Base-by-base conservation (phyloP, 2,797 vertebrate genomes). In the Cynodonichthys magdalenae region DNA sequence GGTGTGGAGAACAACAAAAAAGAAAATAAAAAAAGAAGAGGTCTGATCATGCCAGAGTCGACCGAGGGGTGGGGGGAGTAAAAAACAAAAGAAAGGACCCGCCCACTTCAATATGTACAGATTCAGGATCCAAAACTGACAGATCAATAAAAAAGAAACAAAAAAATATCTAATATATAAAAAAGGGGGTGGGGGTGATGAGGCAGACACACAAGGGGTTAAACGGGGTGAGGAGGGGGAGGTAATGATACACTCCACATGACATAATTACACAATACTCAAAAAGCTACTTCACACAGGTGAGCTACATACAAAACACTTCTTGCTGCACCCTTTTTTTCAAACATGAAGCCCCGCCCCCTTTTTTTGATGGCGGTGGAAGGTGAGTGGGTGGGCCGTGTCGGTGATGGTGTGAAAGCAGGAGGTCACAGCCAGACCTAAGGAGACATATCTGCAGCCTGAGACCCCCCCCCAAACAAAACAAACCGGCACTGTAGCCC, bases 381-480 rank as follows among this genome's bases (percentile, higher is more conserved):
- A 79, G 85, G 84, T 82, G 90, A 81, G 87, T 83, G 81, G 85
- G 87, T 81, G 85, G 82, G 86, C 89, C 86, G 90, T 89, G 83
- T 77, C 79, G n/a, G n/a, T 83, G 85, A 85, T 90, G 82, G 80
- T 84, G 87, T 92, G 89, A 90, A 87, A 89, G 85, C 85, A 86
- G 82, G 85, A 75, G 83, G 84, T 92, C 93, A 93, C 92, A 92
- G 89, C 92, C 93, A 93, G 92, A 94, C 90, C 90, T 82, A 89
- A 92, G 87, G 92, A 94, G 88, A 91, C 87, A 92, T 90, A 89
- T 92, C 93, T 94, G 93, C 93, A 94, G 93, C 93, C 93, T 94
- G 93, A 94, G 89, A 91, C 24, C 49, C 17, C 42, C 24, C 31
- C 59, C 29, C 55, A n/a, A 52, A 71, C 63, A 64, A 59, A 50